Evolutionary conservation across 1,140 invertebrate genomes (phyloP), one percentile per base, ranked within the genome.

Genomic region (Dreissena polymorpha): DNA sequence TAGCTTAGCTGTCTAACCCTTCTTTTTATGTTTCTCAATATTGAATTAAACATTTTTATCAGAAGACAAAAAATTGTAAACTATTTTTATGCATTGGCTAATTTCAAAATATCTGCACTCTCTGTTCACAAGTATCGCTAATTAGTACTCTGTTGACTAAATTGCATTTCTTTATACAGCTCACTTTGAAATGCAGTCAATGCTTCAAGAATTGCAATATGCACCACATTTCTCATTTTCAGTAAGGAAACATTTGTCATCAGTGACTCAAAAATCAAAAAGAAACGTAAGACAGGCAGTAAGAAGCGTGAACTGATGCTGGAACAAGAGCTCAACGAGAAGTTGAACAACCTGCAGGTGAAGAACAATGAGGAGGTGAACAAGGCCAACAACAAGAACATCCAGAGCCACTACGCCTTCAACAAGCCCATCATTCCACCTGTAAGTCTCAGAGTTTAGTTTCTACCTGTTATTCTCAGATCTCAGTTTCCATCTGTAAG

Each of bases 181-280:
- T 39, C 39, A 39, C 39, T 8, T 39, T 39, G 39, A 39, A 39
- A 39, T 39, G 39, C 8, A 39, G 39, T 39, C 39, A 39, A 39
- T 39, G 8, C 39, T 39, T 39, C 39, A 39, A 39, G 2, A 39
- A 39, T 39, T 39, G 2, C 39, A 2, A 39, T 39, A 39, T 39
- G 39, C 39, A 8, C 39, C 2, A 5, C 8, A 8, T 39, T 39
- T 39, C 39, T 5, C 2, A 39, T 39, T 86, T 85, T 39, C 83
- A 91, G 91, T 86, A 91, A 91, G 71, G 91, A 91, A 72, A 73
- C 84, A 55, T 91, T 90, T 70, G 86, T 89, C 21, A 29, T 89
- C 65, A 89, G 86, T 82, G 90, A 91, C 80, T 85, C 86, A 10
- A 90, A 89, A 65, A 51, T 89, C 21, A 90, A 90, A 72, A 92